Percentiles rank a stretch among this genome's conserved stretches.
These are phyloP conservation scores for Choristoneura rosaceana DNA, from an alignment of 2,888 invertebrate species.

Conservation along the genomic window DNA sequence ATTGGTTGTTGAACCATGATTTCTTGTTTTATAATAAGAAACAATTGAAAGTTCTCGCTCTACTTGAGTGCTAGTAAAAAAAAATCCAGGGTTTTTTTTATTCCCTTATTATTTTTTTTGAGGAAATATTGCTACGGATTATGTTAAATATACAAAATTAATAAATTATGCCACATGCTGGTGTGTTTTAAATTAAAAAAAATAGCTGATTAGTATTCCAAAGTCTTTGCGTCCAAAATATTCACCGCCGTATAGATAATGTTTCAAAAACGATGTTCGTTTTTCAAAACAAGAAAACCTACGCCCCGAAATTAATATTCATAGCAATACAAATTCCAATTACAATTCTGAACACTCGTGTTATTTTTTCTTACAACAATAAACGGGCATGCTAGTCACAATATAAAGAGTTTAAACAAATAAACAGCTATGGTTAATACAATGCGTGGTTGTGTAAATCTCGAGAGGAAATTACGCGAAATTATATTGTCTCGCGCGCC, in stretches of 20 bases:
- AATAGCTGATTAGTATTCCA: background rate
- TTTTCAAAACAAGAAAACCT: background rate
- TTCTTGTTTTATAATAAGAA: background rate
- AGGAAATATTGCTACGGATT: background rate
- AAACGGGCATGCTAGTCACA: background rate
- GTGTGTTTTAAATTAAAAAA: no score
- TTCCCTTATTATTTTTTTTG: background rate
- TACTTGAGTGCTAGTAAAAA: no score
- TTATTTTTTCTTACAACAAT: conserved; percentile 10
- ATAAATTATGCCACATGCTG: no score
- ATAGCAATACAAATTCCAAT: conserved; percentile 7
- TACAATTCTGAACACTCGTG: conserved; percentile 2
- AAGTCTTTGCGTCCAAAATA: background rate
- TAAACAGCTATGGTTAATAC: conserved; percentile 18
- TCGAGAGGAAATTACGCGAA: conserved; percentile 28
- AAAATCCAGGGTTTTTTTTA: no score
- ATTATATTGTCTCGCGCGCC: conserved; percentile 36
- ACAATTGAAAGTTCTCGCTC: no score
- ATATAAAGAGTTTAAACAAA: conserved; percentile 34
- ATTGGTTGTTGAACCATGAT: background rate
- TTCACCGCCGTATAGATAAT: background rate
- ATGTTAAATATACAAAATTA: no score
- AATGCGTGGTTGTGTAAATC: conserved; percentile 30
- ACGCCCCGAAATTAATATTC: background rate
- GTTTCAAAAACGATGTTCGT: background rate